A percentile compares a stretch with the other conserved stretches of the same genome.
These are phyloP conservation scores for Acutogordius australiensis DNA, from an alignment of 2,888 invertebrate genomes.

Conservation along the genomic window DNA sequence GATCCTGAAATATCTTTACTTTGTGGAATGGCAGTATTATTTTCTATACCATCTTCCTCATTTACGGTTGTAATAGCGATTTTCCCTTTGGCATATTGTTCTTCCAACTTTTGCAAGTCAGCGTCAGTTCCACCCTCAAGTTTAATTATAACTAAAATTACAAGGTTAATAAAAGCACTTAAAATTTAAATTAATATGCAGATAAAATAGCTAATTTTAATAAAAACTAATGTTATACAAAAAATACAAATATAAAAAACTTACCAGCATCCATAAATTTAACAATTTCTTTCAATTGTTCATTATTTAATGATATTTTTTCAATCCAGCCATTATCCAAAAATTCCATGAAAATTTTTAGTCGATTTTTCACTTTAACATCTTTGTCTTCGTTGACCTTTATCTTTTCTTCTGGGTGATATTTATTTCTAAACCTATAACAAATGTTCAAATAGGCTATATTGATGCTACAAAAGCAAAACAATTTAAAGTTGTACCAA, in stretches of 20 bases:
- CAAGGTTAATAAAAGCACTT: neutral
- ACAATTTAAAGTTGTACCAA: no score
- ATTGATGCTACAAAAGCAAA: no score
- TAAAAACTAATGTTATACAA: neutral
- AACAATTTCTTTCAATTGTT: slow-evolving; percentile 42
- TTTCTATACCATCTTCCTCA: no score
- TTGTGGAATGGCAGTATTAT: no score
- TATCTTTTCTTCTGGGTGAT: slow-evolving; percentile 78
- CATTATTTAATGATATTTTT: slow-evolving; percentile 49
- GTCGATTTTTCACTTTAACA: slow-evolving; percentile 36
- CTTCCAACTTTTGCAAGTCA: slow-evolving; percentile 53
- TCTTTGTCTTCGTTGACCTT: slow-evolving; percentile 60
- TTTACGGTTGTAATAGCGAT: no score
- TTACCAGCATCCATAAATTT: slow-evolving; percentile 51
- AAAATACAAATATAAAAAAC: neutral
- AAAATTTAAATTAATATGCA: neutral
- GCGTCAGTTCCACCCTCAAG: slow-evolving; percentile 50
- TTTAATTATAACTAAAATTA: slow-evolving; percentile 49
- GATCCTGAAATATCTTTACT: no score
- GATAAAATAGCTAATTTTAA: neutral
- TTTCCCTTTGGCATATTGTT: slow-evolving; percentile 16
- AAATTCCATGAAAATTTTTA: slow-evolving; percentile 57
- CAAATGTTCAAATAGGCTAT: no score
- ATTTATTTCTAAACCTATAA: slow-evolving; percentile 99
- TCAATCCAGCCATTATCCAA: slow-evolving; percentile 38